Evolutionary conservation across 1,140 invertebrate genomes (phyloP).

Genomic region (Arctopsyche grandis): DNA sequence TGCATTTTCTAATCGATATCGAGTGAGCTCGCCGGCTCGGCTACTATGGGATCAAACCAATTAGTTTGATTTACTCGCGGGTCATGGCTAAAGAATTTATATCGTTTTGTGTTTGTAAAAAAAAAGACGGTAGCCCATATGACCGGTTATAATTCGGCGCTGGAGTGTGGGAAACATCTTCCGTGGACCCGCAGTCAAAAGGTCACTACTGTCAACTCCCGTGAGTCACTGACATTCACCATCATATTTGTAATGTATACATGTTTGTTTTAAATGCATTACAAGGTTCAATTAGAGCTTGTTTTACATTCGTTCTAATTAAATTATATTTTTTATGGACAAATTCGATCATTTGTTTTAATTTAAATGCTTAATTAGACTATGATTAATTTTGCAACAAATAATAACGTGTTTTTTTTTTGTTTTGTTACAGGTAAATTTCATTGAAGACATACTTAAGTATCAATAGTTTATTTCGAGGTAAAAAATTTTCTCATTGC

Average conservation of each 20-base stretch:
- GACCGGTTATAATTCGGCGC: slow-evolving; percentile 39
- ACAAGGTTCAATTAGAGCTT: too few species aligned
- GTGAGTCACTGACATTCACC: slow-evolving; percentile 26
- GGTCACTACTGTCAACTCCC: slow-evolving; percentile 36
- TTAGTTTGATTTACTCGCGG: slow-evolving; percentile 42
- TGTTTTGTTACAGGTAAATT: slow-evolving; percentile 20
- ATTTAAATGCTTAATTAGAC: too few species aligned
- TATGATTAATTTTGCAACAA: neutral
- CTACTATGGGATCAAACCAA: slow-evolving; percentile 31
- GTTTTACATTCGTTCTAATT: too few species aligned
- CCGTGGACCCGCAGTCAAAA: slow-evolving; percentile 36
- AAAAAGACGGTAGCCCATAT: slow-evolving; percentile 44
- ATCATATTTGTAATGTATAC: slow-evolving; percentile 2
- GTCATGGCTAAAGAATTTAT: slow-evolving; percentile 43
- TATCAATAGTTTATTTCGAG: neutral
- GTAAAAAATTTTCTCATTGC: slow-evolving; percentile 1
- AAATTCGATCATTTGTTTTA: too few species aligned
- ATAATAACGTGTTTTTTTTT: neutral
- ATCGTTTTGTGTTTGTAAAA: slow-evolving; percentile 22
- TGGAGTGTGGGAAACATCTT: slow-evolving; percentile 42
- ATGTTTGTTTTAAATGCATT: neutral
- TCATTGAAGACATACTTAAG: neutral
- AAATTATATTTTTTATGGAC: too few species aligned
- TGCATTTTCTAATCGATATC: slow-evolving; percentile 4
- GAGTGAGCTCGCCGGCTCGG: neutral